Evolutionary conservation across 92 coral and sea anemone species (phyloP), one percentile per base, ranked within the genome.

Genomic region (Ricordea florida): DNA sequence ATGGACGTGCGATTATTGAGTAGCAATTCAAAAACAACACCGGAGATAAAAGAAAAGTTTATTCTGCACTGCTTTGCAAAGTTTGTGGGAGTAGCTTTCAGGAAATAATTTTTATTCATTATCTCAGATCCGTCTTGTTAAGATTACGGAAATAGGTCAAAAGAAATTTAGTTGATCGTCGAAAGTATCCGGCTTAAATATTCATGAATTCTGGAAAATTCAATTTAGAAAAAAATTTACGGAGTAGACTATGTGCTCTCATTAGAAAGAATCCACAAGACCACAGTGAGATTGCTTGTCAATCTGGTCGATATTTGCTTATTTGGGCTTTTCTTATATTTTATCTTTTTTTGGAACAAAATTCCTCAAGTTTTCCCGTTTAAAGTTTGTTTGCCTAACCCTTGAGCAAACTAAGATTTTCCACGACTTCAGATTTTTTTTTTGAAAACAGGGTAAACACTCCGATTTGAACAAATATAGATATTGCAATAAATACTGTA

Each of bases 151-250:
- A 70, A 70, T 70, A 53, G 65, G 64, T 55, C 40, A 70, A 70
- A 56, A 49, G 65, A 70, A 70, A 70, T 53, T 40, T 53, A 65
- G 30, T 40, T 40, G 77, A 70, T 70, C 55, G 29, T 41, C 77
- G 23, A 28, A 70, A 70, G 77, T 70, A 70, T 70, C 77, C 77
- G 77, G 77, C 77, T 38, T 70, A 53, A 70, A 70, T 70, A 70
- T 70, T 70, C 77, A 70, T 70, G 77, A 55, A n/a, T n/a, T n/a
- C n/a, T 37, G 42, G 30, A 41, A 70, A 70, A 70, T 55, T 70
- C 56, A 40, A 70, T 70, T 70, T 70, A 27, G 45, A 24, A 55
- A 55, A 36, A 20, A n/a, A n/a, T n/a, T n/a, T n/a, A n/a, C n/a
- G n/a, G n/a, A n/a, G n/a, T n/a, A n/a, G n/a, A n/a, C n/a, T n/a